Evolutionary conservation across 2,888 invertebrate genomes (phyloP), one percentile per base, ranked within the genome.

Genomic region (Oxytorus armatus): DNA sequence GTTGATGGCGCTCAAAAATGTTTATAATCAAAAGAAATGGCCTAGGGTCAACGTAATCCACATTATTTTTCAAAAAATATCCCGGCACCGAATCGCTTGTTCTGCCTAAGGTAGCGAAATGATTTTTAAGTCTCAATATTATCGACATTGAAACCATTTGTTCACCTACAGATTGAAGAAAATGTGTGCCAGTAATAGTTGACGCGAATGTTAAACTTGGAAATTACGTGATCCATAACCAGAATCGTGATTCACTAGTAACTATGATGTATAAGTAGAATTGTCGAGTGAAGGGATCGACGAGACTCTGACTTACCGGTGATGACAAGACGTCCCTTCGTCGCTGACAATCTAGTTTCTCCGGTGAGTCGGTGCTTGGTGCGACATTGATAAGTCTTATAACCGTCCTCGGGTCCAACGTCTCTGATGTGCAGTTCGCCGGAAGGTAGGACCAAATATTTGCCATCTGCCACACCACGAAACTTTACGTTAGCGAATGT

Each of bases 351-450:
- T 91, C 97, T 94, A 74, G 98, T 98, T 94, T 98, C 98, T 85
- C 97, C 98, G 86, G 98, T 98, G 72, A 98, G 94, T 89, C 97
- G 95, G 92, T 98, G 98, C 92, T 97, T 97, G 78, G 98, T 98
- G 87, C 98, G 95, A 92, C 98, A 98, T 92, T 98, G 97, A 92
- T 98, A 98, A 80, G 97, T 96, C 93, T 97, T 97, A 93, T 97
- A 97, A 82, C 97, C 97, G 92, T 98, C 98, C 92, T 97, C 97
- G 83, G 97, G 97, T 92, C 97, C 97, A 81, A 98, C 98, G 93
- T 98, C 97, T 90, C 97, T 95, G 89, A 98, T 98, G 92, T 98
- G 98, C 84, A 99, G 94, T 93, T 98, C 98, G 84, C 98, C 98
- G 89, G 98, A 97, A 85, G 98, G 97, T 81, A 98, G 94, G 53